A percentile compares a stretch with the other conserved stretches of the same genome.
These are phyloP conservation scores for Hydrocynus forskahlii DNA, from an alignment of 2,797 vertebrate genomes.

Conservation along the genomic window DNA sequence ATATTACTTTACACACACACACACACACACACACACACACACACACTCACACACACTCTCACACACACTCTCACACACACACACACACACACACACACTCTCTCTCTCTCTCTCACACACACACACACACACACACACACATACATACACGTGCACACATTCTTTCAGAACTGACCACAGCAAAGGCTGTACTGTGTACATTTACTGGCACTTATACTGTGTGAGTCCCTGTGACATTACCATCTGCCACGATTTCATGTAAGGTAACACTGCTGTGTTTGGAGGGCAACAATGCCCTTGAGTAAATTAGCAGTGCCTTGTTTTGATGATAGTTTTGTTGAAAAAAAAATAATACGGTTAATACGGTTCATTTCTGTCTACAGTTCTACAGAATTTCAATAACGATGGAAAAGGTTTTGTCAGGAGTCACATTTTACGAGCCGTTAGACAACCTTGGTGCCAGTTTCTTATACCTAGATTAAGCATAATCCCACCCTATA, in stretches of 20 bases:
- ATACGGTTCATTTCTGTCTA: too few relatives aligned
- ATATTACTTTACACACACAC: too few relatives aligned
- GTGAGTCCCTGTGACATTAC: constrained; percentile 13
- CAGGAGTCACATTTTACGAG: too few relatives aligned
- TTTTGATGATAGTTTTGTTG: neutral
- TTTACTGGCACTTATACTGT: constrained; percentile 13
- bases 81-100: neutral
- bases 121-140: neutral
- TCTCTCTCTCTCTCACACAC: constrained; percentile 7
- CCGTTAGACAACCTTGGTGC: too few relatives aligned
- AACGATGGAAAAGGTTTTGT: too few relatives aligned
- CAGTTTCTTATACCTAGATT: too few relatives aligned
- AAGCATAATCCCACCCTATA: too few relatives aligned
- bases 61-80: too few relatives aligned
- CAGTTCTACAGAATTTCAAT: too few relatives aligned
- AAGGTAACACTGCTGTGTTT: neutral
- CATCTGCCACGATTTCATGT: constrained; percentile 10
- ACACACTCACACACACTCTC: too few relatives aligned
- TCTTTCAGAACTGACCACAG: constrained; percentile 15
- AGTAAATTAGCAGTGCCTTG: neutral
- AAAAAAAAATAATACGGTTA: too few relatives aligned
- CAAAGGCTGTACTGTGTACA: constrained; percentile 14
- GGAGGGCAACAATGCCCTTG: neutral
- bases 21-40: too few relatives aligned
- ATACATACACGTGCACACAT: constrained; percentile 29